A percentile compares a stretch with the other conserved stretches of the same genome.
Conservation (phyloP, 2,888 invertebrate genomes). For the Ischnura elegans region DNA sequence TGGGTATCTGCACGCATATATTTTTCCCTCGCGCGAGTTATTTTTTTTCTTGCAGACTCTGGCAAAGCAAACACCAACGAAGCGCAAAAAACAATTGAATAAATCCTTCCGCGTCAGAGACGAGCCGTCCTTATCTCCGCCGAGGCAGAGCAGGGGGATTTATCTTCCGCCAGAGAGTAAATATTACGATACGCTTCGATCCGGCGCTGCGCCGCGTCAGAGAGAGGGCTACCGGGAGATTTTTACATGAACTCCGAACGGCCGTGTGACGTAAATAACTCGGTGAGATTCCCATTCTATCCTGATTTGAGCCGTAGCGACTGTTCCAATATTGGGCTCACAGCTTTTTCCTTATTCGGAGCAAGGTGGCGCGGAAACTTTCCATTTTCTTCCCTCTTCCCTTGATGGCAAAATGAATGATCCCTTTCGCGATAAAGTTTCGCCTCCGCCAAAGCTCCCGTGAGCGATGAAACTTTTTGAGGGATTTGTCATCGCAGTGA, state of each 20-base stretch:
- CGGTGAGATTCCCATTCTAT: not conserved
- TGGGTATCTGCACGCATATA: not conserved
- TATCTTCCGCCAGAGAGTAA: not conserved
- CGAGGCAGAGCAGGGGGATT: not conserved
- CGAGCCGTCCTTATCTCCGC: not conserved
- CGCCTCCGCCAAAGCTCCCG: no score
- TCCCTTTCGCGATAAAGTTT: no score
- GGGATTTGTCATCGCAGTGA: no score
- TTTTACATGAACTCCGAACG: not conserved
- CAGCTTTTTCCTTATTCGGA: no score
- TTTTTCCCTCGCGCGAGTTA: not conserved
- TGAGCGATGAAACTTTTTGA: no score
- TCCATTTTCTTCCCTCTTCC: no score
- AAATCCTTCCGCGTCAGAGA: constrained; percentile 14
- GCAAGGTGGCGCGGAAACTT: no score
- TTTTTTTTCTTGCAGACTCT: not conserved
- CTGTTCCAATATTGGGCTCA: not conserved
- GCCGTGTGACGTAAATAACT: not conserved
- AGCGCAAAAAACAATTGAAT: constrained; percentile 31
- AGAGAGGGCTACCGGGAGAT: not conserved
- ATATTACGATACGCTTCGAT: not conserved
- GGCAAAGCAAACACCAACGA: not conserved
- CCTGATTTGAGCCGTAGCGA: not conserved
- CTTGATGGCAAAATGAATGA: no score
- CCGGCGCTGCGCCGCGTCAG: not conserved